A percentile compares a stretch with the other conserved stretches of the same genome.
phyloP scores from a whole-genome alignment of 1,140 invertebrate genomes.

The Pachypeltis micranthus region DNA sequence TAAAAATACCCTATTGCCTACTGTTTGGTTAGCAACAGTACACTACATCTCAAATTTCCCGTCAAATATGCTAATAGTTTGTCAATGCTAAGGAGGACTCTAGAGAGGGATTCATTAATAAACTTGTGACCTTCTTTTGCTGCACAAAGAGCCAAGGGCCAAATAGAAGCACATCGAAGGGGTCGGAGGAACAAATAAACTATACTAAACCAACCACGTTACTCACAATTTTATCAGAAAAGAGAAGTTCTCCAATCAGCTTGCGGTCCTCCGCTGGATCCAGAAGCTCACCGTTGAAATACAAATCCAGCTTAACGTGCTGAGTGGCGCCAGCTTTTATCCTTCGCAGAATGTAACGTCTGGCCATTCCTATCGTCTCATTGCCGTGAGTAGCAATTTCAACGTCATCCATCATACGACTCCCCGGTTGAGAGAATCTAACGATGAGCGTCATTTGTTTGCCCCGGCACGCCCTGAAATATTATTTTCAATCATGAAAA shows the following conservation, averaged over 20 bases:
- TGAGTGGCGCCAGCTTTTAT: slow-evolving; percentile 55
- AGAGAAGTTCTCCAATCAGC: slow-evolving; percentile 71
- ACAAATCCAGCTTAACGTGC: slow-evolving; percentile 77
- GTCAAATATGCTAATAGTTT: too few species aligned
- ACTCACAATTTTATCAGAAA: slow-evolving; percentile 80
- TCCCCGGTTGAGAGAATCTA: slow-evolving; percentile 77
- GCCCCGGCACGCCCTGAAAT: slow-evolving; percentile 69
- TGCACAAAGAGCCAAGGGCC: background rate
- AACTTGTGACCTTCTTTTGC: slow-evolving; percentile 1
- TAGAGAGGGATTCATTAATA: background rate
- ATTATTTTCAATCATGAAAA: too few species aligned
- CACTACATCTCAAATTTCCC: too few species aligned
- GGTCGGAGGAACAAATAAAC: background rate
- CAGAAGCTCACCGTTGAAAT: slow-evolving; percentile 75
- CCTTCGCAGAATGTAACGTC: slow-evolving; percentile 58
- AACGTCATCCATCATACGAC: slow-evolving; percentile 83
- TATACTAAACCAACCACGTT: background rate
- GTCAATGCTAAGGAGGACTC: slow-evolving; percentile 24
- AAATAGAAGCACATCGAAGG: background rate
- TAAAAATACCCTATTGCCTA: too few species aligned
- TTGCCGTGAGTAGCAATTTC: slow-evolving; percentile 89
- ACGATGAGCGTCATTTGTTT: slow-evolving; percentile 78
- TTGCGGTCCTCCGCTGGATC: slow-evolving; percentile 80
- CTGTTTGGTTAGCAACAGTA: too few species aligned
- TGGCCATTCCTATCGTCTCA: slow-evolving; percentile 74